Evolutionary conservation across 2,797 vertebrate genomes (phyloP).

Genomic region (Thaleichthys pacificus): DNA sequence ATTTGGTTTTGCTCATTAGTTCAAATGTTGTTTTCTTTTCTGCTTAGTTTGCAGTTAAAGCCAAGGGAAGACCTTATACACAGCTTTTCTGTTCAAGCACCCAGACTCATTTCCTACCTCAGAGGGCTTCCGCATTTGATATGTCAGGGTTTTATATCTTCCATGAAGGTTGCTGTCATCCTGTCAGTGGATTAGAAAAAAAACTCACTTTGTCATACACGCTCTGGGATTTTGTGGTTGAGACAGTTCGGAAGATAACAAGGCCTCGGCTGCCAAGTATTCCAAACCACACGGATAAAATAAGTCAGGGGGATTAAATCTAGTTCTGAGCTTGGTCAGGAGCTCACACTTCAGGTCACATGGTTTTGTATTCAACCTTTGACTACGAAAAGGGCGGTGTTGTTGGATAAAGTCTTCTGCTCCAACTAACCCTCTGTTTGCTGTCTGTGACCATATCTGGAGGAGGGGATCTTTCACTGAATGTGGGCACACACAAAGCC

Average conservation of each 20-base stretch:
- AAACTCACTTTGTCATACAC: background rate
- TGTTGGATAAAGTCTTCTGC: background rate
- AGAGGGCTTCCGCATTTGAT: background rate
- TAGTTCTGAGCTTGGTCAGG: constrained; percentile 4
- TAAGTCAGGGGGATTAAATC: constrained; percentile 8
- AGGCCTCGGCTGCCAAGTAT: constrained; percentile 1
- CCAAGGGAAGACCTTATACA: background rate
- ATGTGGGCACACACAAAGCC: background rate
- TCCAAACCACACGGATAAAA: background rate
- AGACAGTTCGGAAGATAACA: background rate
- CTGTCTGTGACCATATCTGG: background rate
- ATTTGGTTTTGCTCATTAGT: constrained; percentile 13
- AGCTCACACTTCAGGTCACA: background rate
- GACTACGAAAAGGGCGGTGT: background rate
- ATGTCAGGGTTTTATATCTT: background rate
- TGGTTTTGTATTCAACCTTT: background rate
- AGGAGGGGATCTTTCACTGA: background rate
- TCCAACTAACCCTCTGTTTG: background rate
- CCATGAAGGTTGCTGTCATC: background rate
- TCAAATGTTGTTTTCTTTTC: background rate
- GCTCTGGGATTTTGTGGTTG: background rate
- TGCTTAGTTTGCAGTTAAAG: background rate
- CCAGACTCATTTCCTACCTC: background rate
- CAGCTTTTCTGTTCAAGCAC: background rate
- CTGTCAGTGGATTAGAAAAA: constrained; percentile 1